Conservation (phyloP, 2,797 vertebrate genomes). For the Takifugu ocellatus region DNA sequence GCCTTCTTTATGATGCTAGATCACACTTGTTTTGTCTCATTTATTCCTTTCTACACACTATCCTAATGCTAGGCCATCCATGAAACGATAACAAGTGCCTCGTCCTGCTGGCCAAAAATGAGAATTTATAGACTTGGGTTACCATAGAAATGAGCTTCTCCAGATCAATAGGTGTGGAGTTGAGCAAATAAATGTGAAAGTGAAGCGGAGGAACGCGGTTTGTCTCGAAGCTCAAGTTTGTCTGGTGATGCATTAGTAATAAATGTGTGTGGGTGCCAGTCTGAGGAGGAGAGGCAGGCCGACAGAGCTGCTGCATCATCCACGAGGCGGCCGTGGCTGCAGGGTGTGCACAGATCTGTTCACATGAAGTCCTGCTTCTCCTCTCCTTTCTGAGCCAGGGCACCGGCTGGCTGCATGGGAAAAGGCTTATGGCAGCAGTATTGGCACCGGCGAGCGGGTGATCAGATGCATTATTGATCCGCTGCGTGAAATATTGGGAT, state of each 20-base stretch:
- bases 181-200: slow-evolving; percentile 49
- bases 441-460: slow-evolving; percentile 44
- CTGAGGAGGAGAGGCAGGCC: slow-evolving; percentile 26
- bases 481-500: slow-evolving; percentile 54
- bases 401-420: slow-evolving; percentile 17
- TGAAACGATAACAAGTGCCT: slow-evolving; percentile 52
- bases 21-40: slow-evolving; percentile 62
- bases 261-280: slow-evolving; percentile 41
- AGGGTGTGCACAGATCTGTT: slow-evolving; percentile 30
- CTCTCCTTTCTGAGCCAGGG: slow-evolving; percentile 11
- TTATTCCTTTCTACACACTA: slow-evolving; percentile 62
- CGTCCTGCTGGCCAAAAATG: slow-evolving; percentile 45
- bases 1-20: slow-evolving; percentile 45
- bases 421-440: slow-evolving; percentile 39
- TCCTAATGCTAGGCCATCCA: slow-evolving; percentile 58
- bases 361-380: slow-evolving; percentile 9
- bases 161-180: slow-evolving; percentile 60
- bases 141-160: slow-evolving; percentile 63
- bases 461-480: slow-evolving; percentile 73
- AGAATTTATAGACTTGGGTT: slow-evolving; percentile 66
- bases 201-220: slow-evolving; percentile 29
- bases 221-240: slow-evolving; percentile 30
- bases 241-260: slow-evolving; percentile 51
- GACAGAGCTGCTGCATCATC: slow-evolving; percentile 20
- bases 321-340: slow-evolving; percentile 25